Base-by-base conservation (phyloP, 2,113 vertebrate species). In the Pedetes capensis region DNA sequence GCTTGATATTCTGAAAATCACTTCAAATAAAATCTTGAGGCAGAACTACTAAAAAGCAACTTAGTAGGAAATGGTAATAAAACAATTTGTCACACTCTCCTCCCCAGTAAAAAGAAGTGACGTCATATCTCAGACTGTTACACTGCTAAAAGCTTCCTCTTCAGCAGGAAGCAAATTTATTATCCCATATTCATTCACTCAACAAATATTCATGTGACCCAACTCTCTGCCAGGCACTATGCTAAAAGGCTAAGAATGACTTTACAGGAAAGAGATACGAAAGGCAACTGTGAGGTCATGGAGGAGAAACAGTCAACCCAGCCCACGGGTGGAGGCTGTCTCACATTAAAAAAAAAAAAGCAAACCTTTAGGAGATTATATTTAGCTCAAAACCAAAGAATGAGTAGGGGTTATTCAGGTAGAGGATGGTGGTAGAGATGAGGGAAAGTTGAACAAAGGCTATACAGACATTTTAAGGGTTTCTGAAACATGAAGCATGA, bases 21-120 rank as follows among this genome's bases (percentile, higher is more conserved):
- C 57, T 95, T 89, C 59, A 89, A 68, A 59, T 29, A 93, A 91
- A 93, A 80, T 76, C 47, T 34, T 78, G 75, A 94, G 29, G 27
- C 6, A 91, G 29, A 95, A 83, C 47, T 61, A 53, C 68, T 86
- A 86, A 93, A 88, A 86, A 14, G 39, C 23, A 82, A n/a, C 22
- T 83, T 42, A 72, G 75, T 22, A 61, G 89, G 82, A 97, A 96
- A 84, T n/a, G n/a, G 29, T 59, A 79, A 94, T 91, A 57, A 63
- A 87, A 83, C 80, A 64, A 81, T 78, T 81, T 64, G 59, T 96
- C 83, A 92, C 8, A 16, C 17, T 89, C 37, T 8, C 29, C 34
- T 39, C 83, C 53, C 93, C 32, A 49, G 39, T 37, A 51, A 74
- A 68, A 93, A 93, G 66, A 79, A 89, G 89, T 95, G 86, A 80